Evolutionary conservation across 2,888 invertebrate species (phyloP), one percentile per base, ranked within the genome.

Genomic region (Ptychoptera albimana): DNA sequence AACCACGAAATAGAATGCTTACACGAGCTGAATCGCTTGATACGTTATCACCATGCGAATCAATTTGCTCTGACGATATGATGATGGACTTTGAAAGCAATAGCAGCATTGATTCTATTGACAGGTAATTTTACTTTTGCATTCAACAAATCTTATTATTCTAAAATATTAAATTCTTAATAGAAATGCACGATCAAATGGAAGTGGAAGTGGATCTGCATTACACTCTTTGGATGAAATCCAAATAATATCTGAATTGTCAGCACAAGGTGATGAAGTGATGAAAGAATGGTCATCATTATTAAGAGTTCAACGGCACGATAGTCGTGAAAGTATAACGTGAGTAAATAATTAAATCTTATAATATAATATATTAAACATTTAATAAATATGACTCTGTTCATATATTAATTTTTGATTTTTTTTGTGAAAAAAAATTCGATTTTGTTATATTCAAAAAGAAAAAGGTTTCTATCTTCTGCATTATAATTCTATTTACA

Each of bases 51-150:
- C 79, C 81, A 2, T 81, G 80, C 54, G 80, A 81, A 51, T 87
- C 87, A 52, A 78, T 88, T 46, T 82, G 83, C 36, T 87, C 86
- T 6, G 88, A 88, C 56, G 88, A 88, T 63, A 71, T 87, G 48
- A 88, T 88, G 78, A 76, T 86, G 74, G 87, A 88, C 66, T 85
- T 80, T 56, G 86, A 87, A 52, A 55, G 60, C 30, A 70, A 60
- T 46, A 65, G 65, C 52, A 65, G 65, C 45, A 55, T 66, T 45
- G 66, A 66, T 50, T 66, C 66, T 12, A 63, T 66, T 42, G 64
- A 65, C 49, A 58, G 58, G 60, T 61, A 47, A 46, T 13, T 15
- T 13, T 13, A 10, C 31, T 48, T 29, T 16, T 42, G 6, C 14
- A 13, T 23, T 23, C 7, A 23, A 23, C 7, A 5, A 23, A 14